Evolutionary conservation across 2,888 invertebrate species (phyloP).

Genomic region (Deladenus siricidicola): DNA sequence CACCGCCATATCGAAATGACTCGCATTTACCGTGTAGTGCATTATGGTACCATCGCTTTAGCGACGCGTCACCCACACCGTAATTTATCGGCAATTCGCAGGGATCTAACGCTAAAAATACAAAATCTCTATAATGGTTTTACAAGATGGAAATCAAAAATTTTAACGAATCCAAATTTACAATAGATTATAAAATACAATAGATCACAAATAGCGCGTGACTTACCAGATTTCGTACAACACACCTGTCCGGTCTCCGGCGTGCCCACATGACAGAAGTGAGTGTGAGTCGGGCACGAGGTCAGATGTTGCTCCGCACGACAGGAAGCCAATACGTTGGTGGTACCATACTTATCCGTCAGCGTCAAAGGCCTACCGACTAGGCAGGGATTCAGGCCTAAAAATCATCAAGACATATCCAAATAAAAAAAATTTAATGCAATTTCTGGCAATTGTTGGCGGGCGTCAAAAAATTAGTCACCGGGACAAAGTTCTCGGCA

Average conservation of each 20-base stretch:
- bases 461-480: slow-evolving; percentile 2
- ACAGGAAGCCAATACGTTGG: not conserved
- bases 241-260: slow-evolving; percentile 41
- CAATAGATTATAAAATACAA: too few species aligned
- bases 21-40: slow-evolving; percentile 36
- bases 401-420: not conserved
- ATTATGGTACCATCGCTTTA: slow-evolving; percentile 48
- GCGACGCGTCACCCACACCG: slow-evolving; percentile 38
- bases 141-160: not conserved
- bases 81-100: slow-evolving; percentile 40
- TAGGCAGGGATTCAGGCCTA: slow-evolving; percentile 45
- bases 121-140: not conserved
- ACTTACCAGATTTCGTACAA: slow-evolving; percentile 32
- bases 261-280: slow-evolving; percentile 48
- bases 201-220: too few species aligned
- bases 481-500: slow-evolving; percentile 42
- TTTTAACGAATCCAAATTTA: not conserved
- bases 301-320: not conserved
- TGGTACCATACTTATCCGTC: not conserved
- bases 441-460: not conserved
- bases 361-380: slow-evolving; percentile 36
- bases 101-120: slow-evolving; percentile 30
- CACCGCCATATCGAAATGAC: slow-evolving; percentile 44
- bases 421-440: not conserved
- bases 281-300: slow-evolving; percentile 14